Evolutionary conservation across 2,113 vertebrate species (phyloP).

Genomic region (Pelecanus crispus): DNA sequence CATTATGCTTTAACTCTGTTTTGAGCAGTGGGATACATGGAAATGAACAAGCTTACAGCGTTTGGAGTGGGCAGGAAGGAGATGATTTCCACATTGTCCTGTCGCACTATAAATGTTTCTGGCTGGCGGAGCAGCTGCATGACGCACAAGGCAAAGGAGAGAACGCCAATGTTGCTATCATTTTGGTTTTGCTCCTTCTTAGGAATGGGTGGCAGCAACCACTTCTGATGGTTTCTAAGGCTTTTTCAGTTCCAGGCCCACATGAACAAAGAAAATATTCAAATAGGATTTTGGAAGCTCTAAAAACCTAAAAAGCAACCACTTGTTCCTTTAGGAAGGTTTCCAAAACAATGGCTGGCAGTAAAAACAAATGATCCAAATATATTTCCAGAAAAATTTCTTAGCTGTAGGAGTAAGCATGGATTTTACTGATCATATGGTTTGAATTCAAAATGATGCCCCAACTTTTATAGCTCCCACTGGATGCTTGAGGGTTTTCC

Average conservation of each 20-base stretch:
- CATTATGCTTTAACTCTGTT: not conserved
- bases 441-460: slow-evolving; percentile 32
- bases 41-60: not conserved
- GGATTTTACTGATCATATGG: slow-evolving; percentile 30
- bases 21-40: not conserved
- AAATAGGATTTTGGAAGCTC: not conserved
- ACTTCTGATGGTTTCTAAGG: not conserved
- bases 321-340: slow-evolving; percentile 14
- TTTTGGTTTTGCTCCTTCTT: slow-evolving; percentile 25
- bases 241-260: not conserved
- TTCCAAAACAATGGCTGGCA: slow-evolving; percentile 48
- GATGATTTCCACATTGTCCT: not conserved
- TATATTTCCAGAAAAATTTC: slow-evolving; percentile 9
- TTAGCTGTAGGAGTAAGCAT: not conserved
- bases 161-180: not conserved
- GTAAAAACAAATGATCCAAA: not conserved
- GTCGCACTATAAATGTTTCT: slow-evolving; percentile 2
- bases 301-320: slow-evolving; percentile 26
- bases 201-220: not conserved
- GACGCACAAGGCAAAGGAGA: not conserved
- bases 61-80: not conserved
- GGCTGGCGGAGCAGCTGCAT: not conserved
- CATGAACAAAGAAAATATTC: not conserved
- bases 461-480: not conserved
- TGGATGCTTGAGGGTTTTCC: slow-evolving; percentile 6